Evolutionary conservation across 2,113 vertebrate genomes (phyloP).

Genomic region (Suricata suricatta): DNA sequence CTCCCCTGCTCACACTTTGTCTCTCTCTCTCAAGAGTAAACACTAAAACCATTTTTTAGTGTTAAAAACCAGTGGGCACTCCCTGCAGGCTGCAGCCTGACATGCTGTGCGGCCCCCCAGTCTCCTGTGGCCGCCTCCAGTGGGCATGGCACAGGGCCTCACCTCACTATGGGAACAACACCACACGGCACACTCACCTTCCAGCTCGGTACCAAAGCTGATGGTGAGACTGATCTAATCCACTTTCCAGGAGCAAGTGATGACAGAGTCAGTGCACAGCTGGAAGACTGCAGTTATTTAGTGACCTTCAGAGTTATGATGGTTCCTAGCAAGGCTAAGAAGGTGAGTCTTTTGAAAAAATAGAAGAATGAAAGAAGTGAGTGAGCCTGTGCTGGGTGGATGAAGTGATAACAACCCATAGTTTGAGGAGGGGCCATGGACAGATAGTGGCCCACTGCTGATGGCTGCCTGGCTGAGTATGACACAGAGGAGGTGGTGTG

Average conservation of each 20-base stretch:
- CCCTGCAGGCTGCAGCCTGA: constrained; percentile 3
- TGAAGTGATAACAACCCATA: constrained; percentile 72
- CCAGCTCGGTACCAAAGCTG: constrained; percentile 91
- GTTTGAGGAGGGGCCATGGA: constrained; percentile 89
- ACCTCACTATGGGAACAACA: constrained; percentile 92
- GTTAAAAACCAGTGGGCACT: constrained; percentile 60
- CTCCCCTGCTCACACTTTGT: too few species aligned
- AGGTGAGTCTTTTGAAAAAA: constrained; percentile 92
- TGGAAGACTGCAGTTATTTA: constrained; percentile 91
- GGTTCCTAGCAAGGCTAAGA: constrained; percentile 87
- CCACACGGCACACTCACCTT: constrained; percentile 94
- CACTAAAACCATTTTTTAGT: too few species aligned
- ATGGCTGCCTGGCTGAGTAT: constrained; percentile 88
- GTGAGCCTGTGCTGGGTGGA: constrained; percentile 89
- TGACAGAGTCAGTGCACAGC: constrained; percentile 93
- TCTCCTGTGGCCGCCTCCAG: constrained; percentile 82
- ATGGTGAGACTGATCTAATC: constrained; percentile 87
- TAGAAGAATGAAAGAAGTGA: constrained; percentile 89
- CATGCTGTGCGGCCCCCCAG: not conserved
- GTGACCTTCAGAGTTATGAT: constrained; percentile 93
- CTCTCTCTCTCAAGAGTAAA: too few species aligned
- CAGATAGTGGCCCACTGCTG: constrained; percentile 89
- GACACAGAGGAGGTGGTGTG: constrained; percentile 85
- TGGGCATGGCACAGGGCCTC: constrained; percentile 93
- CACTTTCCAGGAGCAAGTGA: constrained; percentile 94